Conservation (phyloP, 2,113 vertebrate species). For the Podarcis muralis region DNA sequence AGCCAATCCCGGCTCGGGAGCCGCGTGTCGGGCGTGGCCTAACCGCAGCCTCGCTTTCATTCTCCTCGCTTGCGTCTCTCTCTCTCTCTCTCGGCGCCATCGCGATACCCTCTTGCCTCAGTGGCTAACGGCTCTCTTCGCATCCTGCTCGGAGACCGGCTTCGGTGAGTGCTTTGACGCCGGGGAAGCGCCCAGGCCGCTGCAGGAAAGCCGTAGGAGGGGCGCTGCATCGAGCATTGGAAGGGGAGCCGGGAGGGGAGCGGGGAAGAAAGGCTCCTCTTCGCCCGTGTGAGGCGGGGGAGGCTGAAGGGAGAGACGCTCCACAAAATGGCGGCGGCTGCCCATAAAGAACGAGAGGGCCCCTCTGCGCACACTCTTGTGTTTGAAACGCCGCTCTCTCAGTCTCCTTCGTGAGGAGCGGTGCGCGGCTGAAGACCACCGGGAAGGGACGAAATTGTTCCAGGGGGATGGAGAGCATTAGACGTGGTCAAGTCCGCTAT, state of each 20-base stretch:
- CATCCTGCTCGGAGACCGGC: not conserved
- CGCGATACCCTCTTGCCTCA: not conserved
- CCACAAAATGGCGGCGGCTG: conserved; percentile 16
- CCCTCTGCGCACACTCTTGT: not conserved
- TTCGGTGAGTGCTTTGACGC: not conserved
- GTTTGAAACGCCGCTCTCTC: not conserved
- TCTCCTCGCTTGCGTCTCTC: not conserved
- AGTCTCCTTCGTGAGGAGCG: not conserved
- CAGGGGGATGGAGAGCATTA: not conserved
- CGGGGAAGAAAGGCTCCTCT: not conserved
- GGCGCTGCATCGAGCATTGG: not conserved
- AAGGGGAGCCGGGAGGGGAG: no score
- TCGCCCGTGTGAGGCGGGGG: not conserved
- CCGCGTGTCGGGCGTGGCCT: not conserved
- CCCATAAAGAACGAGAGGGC: conserved; percentile 7
- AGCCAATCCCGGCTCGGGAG: not conserved
- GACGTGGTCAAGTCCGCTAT: no score
- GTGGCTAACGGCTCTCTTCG: not conserved
- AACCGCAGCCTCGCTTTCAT: conserved; percentile 8
- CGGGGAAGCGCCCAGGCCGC: no score
- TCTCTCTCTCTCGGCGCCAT: conserved; percentile 2
- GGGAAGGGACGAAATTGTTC: not conserved
- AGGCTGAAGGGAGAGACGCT: not conserved
- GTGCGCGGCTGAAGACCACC: no score
- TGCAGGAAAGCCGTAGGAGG: not conserved